Evolutionary conservation across 2,113 vertebrate species (phyloP).

Genomic region (Canis aureus): DNA sequence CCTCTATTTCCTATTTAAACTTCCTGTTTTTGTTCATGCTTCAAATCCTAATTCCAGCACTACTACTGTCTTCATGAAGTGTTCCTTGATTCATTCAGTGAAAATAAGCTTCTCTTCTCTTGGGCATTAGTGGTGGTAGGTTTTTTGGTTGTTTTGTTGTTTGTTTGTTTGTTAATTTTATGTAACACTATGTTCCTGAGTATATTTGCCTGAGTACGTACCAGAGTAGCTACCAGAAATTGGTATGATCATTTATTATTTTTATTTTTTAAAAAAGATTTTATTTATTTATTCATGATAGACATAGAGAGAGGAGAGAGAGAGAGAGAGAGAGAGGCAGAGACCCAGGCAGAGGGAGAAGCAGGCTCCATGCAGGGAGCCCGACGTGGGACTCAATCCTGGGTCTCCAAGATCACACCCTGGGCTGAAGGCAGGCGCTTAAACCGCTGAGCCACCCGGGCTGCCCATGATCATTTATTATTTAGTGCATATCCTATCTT

Average conservation of each 20-base stretch:
- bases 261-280: neutral
- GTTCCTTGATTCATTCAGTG: neutral
- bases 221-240: neutral
- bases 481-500: too few relatives aligned
- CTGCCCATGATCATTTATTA: too few relatives aligned
- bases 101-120: conserved; percentile 7
- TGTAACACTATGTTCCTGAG: conserved; percentile 42
- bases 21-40: neutral
- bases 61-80: neutral
- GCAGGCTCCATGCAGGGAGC: too few relatives aligned
- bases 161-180: neutral
- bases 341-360: too few relatives aligned
- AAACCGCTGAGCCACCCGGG: too few relatives aligned
- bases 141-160: neutral
- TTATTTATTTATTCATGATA: too few relatives aligned
- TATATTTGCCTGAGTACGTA: neutral
- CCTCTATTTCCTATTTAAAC: neutral
- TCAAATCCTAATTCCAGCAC: neutral
- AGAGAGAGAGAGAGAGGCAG: too few relatives aligned
- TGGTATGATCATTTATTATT: neutral
- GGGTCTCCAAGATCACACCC: too few relatives aligned
- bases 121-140: neutral
- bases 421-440: too few relatives aligned
- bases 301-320: too few relatives aligned
- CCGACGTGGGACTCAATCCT: too few relatives aligned